Evolutionary conservation across 1,140 invertebrate species (phyloP).

Genomic region (Cotesia vestalis): DNA sequence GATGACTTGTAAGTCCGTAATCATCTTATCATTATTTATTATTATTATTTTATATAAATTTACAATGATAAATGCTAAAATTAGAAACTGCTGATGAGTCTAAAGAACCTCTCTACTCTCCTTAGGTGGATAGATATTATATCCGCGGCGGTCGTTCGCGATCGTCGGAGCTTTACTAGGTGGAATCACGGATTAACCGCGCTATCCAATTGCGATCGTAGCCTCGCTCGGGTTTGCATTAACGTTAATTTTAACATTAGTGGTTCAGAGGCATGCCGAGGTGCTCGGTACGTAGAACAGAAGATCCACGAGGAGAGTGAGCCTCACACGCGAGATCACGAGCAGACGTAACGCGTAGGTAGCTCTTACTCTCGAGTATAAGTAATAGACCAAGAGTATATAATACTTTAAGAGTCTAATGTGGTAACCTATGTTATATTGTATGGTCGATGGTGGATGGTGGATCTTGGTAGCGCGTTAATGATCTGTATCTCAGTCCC

Average conservation of each 20-base stretch:
- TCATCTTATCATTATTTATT: background rate
- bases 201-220: too few relatives aligned
- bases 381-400: background rate
- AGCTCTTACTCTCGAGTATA: background rate
- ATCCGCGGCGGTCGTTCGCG: too few relatives aligned
- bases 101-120: background rate
- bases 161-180: too few relatives aligned
- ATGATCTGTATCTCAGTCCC: slow-evolving; percentile 60
- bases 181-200: too few relatives aligned
- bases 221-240: too few relatives aligned
- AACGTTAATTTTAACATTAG: too few relatives aligned
- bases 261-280: too few relatives aligned
- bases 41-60: background rate
- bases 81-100: slow-evolving; percentile 29
- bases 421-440: slow-evolving; percentile 1
- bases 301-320: slow-evolving; percentile 10
- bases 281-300: too few relatives aligned
- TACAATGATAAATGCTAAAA: slow-evolving; percentile 12
- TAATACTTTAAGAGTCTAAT: background rate
- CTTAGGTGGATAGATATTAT: too few relatives aligned
- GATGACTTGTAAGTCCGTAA: slow-evolving; percentile 4
- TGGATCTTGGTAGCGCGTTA: slow-evolving; percentile 44
- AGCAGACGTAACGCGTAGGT: slow-evolving; percentile 22
- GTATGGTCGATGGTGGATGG: background rate
- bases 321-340: slow-evolving; percentile 22